Percentiles rank a stretch among this genome's conserved stretches.
These are phyloP conservation scores for Hydrophis major DNA, from an alignment of 2,797 vertebrate genomes.

Conservation along the genomic window DNA sequence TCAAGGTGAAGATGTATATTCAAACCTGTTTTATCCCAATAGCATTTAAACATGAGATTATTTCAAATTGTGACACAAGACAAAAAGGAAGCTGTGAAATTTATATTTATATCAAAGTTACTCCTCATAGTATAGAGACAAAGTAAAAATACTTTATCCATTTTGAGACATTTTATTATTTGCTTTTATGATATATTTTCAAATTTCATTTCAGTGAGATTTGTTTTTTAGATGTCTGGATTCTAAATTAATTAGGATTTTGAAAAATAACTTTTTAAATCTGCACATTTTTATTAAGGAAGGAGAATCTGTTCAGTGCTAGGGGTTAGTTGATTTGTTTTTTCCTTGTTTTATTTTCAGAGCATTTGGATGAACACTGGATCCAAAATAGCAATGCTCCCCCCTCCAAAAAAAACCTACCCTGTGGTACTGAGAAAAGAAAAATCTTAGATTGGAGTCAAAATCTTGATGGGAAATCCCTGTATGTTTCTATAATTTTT, in stretches of 20 bases:
- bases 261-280: background rate
- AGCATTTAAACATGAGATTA: background rate
- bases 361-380: background rate
- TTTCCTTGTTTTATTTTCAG: background rate
- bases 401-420: too few relatives aligned
- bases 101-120: background rate
- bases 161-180: background rate
- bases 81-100: background rate
- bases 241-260: background rate
- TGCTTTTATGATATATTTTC: background rate
- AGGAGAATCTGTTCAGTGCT: background rate
- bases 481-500: background rate
- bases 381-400: background rate
- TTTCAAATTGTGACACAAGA: background rate
- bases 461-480: background rate
- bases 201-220: background rate
- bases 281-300: background rate
- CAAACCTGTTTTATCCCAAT: conserved; percentile 10
- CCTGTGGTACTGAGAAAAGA: background rate
- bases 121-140: background rate
- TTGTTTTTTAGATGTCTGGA: conserved; percentile 6
- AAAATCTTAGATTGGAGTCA: background rate
- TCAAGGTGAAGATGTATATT: background rate
- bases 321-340: background rate
- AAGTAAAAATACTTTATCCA: background rate